Base-by-base conservation (phyloP, 1,140 invertebrate species). In the Drosophila simulans region DNA sequence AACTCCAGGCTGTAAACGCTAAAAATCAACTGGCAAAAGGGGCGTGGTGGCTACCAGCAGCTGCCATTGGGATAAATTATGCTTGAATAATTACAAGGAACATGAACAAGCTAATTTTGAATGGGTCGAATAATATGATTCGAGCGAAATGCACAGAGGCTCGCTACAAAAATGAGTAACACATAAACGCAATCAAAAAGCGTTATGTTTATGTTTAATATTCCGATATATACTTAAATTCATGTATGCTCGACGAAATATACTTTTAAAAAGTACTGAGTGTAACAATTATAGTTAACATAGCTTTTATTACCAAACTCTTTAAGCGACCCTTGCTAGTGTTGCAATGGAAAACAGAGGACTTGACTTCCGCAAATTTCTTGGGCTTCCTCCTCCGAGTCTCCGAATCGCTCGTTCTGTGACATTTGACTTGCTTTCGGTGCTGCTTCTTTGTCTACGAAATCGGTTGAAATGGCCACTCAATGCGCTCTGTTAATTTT, bases 401-500 rank as follows among this genome's bases (percentile, higher is more conserved):
- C 34, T 20, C 40, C 25, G 48, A 34, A 34, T 31, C 5, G 5
- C 35, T 42, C 34, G 40, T 17, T 57, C 66, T 66, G 76, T 79
- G 83, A 88, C 79, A 88, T 88, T 86, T 88, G 62, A 42, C 63
- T 59, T 54, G 60, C 78, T 55, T 63, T 63, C 54, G 59, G 64
- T 66, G 62, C 59, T 49, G 59, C 62, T 71, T 66, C 74, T 72
- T 88, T 83, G 79, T 83, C 59, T 79, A 15, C 42, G 37, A 62
- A 51, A 40, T 55, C 65, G 60, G 40, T 31, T 52, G 59, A 68
- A 68, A 68, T 68, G 56, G 46, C 51, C 70, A 69, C 88, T 89
- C 77, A 89, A 89, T 89, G 77, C 84, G 84, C 84, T 89, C 84
- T 89, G 84, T 84, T 89, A 89, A 89, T 89, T 89, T 89, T 72